A percentile compares a stretch with the other conserved stretches of the same genome.
These are phyloP conservation scores for Empidonax alnorum DNA, from an alignment of 2,113 vertebrate species.

Conservation along the genomic window DNA sequence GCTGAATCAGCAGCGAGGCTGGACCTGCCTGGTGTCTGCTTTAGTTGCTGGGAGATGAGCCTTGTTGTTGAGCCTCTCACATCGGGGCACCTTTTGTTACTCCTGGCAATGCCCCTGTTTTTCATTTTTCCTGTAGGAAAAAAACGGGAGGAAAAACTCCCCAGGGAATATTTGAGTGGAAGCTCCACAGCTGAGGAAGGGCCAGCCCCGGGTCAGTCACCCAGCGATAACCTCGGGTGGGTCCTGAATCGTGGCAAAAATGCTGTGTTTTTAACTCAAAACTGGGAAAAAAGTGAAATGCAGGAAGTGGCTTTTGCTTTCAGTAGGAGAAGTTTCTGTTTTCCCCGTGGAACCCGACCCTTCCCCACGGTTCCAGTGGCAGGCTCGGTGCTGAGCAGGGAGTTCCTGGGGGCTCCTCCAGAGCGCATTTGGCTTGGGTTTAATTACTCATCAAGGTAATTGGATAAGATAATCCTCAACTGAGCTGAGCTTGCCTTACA, in stretches of 20 bases:
- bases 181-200: background rate
- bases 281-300: background rate
- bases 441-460: background rate
- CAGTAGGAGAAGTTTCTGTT: background rate
- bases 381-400: background rate
- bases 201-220: background rate
- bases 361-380: accelerated
- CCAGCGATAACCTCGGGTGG: background rate
- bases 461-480: background rate
- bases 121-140: background rate
- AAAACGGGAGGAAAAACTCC: background rate
- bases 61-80: background rate
- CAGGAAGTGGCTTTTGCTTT: background rate
- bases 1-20: background rate
- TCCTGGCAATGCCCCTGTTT: background rate
- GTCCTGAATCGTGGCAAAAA: background rate
- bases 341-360: accelerated
- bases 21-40: accelerated
- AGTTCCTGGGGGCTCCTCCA: background rate
- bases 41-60: background rate
- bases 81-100: background rate
- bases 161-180: background rate
- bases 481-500: background rate
- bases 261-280: background rate
- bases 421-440: background rate